Evolutionary conservation across 2,113 vertebrate species (phyloP), one percentile per base, ranked within the genome.

Genomic region (Takifugu flavidus): DNA sequence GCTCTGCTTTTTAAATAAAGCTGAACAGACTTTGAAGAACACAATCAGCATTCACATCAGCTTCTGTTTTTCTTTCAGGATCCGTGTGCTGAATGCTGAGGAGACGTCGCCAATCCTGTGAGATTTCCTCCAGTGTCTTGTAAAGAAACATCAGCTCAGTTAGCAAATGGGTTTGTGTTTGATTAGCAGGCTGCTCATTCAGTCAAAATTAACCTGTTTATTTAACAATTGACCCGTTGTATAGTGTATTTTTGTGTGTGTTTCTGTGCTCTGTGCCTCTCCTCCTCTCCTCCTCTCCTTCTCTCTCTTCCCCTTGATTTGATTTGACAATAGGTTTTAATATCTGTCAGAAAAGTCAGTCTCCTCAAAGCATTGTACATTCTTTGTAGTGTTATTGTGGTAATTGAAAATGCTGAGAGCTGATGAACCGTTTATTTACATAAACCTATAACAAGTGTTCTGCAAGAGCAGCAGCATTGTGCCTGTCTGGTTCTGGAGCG

Each of bases 1-100:
- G 20, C 20, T 20, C 20, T 20, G 20, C 20, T 20, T 20, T 20
- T 20, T 20, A 20, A 20, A 20, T 20, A 20, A 20, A 20, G 20
- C 20, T 20, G 20, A 20, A 20, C 20, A 20, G 20, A 20, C 20
- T 20, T 20, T 20, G 20, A 20, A 20, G 20, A 20, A 20, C 20
- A 20, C 20, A 20, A 20, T 20, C 20, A 20, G 20, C 20, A 20
- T 20, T 20, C 20, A 20, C 20, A 20, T 20, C 20, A 20, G 20
- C 20, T 55, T n/a, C 27, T 58, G 34, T 59, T 47, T 31, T 47
- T 63, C 49, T 56, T 68, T 28, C 66, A 79, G 82, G 67, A 64
- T 53, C 34, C 45, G 34, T 6, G 49, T 59, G 25, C 49, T 13
- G 0, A 70, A 54, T 29, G 45, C 66, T 3, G 47, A 76, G 28